Base-by-base conservation (phyloP, 1,140 invertebrate genomes). In the Leucophenga varia region DNA sequence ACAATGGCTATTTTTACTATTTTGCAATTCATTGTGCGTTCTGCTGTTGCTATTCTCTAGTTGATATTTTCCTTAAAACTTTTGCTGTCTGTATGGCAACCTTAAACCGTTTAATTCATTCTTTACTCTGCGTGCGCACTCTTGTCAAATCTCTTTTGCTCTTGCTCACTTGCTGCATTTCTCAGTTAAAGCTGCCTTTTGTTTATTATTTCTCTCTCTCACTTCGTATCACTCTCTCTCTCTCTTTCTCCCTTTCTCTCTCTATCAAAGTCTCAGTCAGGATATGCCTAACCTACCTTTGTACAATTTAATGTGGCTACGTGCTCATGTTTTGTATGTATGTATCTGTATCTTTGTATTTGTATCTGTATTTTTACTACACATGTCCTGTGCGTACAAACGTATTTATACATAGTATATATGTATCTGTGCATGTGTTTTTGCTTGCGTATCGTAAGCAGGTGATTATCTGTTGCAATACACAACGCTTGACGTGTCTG, bases 381-480 rank as follows among this genome's bases (percentile, higher is more conserved):
- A n/a, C n/a, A n/a, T n/a, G n/a, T n/a, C n/a, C n/a, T n/a, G n/a
- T n/a, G n/a, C n/a, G n/a, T n/a, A n/a, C n/a, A n/a, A n/a, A n/a
- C n/a, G n/a, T n/a, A n/a, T n/a, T n/a, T n/a, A n/a, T n/a, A n/a
- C n/a, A n/a, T n/a, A n/a, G n/a, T n/a, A n/a, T n/a, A n/a, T n/a
- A n/a, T n/a, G 48, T 41, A 41, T 43, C 22, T 43, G 36, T 48
- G 40, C 22, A 37, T 30, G 39, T 43, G 28, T 30, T 41, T 13
- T 41, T 14, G 45, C 42, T 55, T 61, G 59, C 67, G 63, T 65
- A n/a, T n/a, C n/a, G 45, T 67, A 67, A 65, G 63, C 64, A 67
- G 63, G 63, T 67, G 63, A 67, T 67, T 67, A 67, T 67, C 63
- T 67, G 63, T 67, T 67, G 63, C 63, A 65, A 59, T 47, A n/a